A percentile compares a stretch with the other conserved stretches of the same genome.
Evolutionary conservation across 2,888 invertebrate genomes (phyloP).

Genomic region (Meteorus cinctellus): DNA sequence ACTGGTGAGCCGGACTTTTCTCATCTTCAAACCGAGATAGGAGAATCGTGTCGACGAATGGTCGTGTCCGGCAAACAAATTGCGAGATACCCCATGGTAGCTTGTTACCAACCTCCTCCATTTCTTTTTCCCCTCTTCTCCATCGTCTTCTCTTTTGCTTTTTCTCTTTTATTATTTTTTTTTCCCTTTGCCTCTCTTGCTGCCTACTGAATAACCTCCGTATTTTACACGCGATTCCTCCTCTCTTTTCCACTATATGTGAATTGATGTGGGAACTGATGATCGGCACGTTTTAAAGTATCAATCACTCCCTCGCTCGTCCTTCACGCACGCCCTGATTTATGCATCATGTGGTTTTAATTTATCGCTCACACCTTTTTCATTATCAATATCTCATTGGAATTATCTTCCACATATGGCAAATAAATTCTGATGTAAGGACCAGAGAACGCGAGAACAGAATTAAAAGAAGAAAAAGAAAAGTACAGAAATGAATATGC

Average conservation of each 20-base stretch:
- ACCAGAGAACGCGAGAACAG: neutral
- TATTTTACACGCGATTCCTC: conserved; percentile 19
- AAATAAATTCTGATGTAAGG: neutral
- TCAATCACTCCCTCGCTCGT: conserved; percentile 32
- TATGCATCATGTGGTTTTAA: conserved; percentile 21
- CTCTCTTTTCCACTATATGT: conserved; percentile 35
- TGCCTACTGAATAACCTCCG: conserved; percentile 27
- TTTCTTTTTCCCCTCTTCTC: conserved; percentile 48
- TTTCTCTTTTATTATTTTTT: conserved; percentile 12
- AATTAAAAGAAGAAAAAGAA: neutral
- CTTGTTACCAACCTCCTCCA: conserved; percentile 45
- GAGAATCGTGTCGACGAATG: conserved; percentile 69
- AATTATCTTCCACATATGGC: neutral
- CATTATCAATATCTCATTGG: conserved; percentile 7
- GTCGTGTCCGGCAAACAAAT: conserved; percentile 71
- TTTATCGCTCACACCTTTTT: conserved; percentile 20
- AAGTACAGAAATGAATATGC: neutral
- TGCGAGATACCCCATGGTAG: conserved; percentile 64
- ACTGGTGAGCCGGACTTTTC: conserved; percentile 64
- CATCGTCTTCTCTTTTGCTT: conserved; percentile 27
- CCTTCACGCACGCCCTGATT: conserved; percentile 19
- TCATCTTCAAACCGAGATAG: conserved; percentile 64
- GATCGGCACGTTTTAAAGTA: conserved; percentile 13
- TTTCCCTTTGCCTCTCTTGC: conserved; percentile 34
- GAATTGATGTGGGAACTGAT: conserved; percentile 61